phyloP scores from a whole-genome alignment of 2,888 invertebrate genomes.

The Pollenia griseotomentosa region DNA sequence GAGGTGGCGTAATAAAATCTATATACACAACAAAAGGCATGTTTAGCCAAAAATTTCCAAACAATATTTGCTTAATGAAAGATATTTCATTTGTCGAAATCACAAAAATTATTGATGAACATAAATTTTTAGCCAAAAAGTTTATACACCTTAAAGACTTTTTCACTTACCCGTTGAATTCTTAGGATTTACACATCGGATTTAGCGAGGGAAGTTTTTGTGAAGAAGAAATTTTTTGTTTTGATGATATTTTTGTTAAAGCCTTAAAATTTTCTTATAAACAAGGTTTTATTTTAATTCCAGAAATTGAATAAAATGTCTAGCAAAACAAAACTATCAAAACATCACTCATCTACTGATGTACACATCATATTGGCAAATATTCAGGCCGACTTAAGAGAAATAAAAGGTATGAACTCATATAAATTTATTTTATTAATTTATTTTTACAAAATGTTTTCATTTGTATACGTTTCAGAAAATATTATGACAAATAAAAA shows the following conservation, averaged over 20 bases:
- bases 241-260: neutral
- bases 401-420: too few relatives aligned
- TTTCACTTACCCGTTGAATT: neutral
- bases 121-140: neutral
- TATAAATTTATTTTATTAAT: too few relatives aligned
- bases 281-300: constrained; percentile 8
- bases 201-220: neutral
- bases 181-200: neutral
- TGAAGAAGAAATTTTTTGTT: neutral
- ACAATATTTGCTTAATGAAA: constrained; percentile 6
- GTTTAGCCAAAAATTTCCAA: neutral
- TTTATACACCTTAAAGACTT: neutral
- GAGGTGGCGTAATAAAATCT: neutral
- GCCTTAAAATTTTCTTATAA: constrained; percentile 9
- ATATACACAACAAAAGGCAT: neutral
- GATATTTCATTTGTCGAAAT: neutral
- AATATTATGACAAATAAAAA: too few relatives aligned
- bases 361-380: too few relatives aligned
- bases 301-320: neutral
- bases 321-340: neutral
- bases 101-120: constrained; percentile 11
- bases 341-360: too few relatives aligned
- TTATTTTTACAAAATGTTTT: too few relatives aligned
- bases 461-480: too few relatives aligned
- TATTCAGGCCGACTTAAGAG: too few relatives aligned